Evolutionary conservation across 2,113 vertebrate species (phyloP).

Genomic region (Xenopus laevis): DNA sequence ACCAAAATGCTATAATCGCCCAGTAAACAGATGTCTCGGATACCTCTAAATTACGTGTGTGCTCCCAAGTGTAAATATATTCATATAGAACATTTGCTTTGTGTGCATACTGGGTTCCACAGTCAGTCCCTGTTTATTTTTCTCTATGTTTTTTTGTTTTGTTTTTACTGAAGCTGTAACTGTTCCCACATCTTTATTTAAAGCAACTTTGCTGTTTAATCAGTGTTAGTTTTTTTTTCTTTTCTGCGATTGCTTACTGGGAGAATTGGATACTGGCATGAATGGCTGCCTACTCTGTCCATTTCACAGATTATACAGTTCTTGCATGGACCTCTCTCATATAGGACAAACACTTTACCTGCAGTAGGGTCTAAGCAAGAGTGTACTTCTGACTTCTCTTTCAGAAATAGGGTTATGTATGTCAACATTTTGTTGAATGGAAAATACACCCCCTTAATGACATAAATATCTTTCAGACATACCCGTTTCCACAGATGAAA

Average conservation of each 20-base stretch:
- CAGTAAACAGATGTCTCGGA: background rate
- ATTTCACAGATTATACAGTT: too few species aligned
- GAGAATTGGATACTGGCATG: background rate
- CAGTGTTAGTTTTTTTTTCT: background rate
- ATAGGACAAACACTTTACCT: too few species aligned
- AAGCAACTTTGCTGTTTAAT: background rate
- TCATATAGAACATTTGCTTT: constrained; percentile 26
- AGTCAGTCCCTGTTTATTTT: background rate
- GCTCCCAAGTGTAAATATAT: constrained; percentile 33
- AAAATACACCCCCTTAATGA: too few species aligned
- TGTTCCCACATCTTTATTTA: background rate
- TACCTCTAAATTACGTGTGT: constrained; percentile 1
- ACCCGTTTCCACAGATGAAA: too few species aligned
- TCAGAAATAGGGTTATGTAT: too few species aligned
- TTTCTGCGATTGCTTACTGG: background rate
- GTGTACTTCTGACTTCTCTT: too few species aligned
- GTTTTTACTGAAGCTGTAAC: background rate
- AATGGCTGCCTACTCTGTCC: too few species aligned
- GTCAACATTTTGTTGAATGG: too few species aligned
- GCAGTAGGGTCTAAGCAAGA: too few species aligned
- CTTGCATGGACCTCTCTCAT: too few species aligned
- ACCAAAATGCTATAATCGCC: too few species aligned
- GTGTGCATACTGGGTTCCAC: constrained; percentile 23
- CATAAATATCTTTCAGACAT: too few species aligned
- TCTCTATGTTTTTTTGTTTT: background rate